These are phyloP conservation scores for Rhinoderma darwinii DNA, from an alignment of 2,113 vertebrate species.

Conservation along the genomic window DNA sequence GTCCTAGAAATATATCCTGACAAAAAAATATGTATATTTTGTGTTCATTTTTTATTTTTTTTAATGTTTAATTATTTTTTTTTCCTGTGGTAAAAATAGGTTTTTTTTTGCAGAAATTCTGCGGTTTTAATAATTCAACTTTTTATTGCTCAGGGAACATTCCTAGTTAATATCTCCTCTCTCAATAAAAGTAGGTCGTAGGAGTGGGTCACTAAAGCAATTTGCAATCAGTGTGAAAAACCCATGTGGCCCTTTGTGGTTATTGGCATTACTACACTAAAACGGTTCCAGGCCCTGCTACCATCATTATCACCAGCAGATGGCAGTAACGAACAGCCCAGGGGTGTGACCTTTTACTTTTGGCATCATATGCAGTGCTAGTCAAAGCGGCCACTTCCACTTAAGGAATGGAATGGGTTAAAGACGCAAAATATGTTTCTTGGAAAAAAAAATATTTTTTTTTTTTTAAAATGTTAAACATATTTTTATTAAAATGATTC, in stretches of 20 bases:
- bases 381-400: neutral
- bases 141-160: neutral
- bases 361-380: neutral
- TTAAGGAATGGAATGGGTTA: neutral
- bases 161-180: slow-evolving; percentile 25
- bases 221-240: slow-evolving; percentile 21
- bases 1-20: neutral
- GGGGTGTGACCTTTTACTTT: neutral
- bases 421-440: neutral
- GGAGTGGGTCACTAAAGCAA: slow-evolving; percentile 33
- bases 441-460: too few relatives aligned
- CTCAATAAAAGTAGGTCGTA: slow-evolving; percentile 18
- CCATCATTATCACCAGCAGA: slow-evolving; percentile 35
- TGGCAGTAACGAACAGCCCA: slow-evolving; percentile 7
- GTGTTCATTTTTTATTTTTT: neutral
- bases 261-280: neutral
- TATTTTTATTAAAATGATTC: too few relatives aligned
- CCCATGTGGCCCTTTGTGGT: neutral
- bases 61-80: neutral
- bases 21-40: neutral
- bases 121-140: neutral
- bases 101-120: neutral
- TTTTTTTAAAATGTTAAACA: too few relatives aligned
- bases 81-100: neutral
- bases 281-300: neutral